Conservation (phyloP, 2,888 invertebrate genomes). For the Strigamia maritima region DNA sequence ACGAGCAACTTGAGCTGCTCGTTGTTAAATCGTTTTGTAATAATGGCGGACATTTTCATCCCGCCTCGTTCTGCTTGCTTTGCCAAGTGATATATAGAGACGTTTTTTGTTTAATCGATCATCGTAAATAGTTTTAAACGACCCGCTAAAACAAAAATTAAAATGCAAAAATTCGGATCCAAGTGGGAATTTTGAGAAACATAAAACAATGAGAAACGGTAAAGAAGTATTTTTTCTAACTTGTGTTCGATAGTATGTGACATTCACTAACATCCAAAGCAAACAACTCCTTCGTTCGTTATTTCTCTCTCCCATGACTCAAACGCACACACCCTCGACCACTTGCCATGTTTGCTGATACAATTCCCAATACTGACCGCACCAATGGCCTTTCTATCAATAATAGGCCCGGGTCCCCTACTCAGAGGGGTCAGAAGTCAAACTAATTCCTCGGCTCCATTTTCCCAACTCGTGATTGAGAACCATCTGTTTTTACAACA, state of each 20-base stretch:
- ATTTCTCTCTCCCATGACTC: neutral
- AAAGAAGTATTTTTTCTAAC: no score
- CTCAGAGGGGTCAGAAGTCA: neutral
- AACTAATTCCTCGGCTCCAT: conserved; percentile 15
- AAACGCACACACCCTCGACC: neutral
- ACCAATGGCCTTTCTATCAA: conserved; percentile 15
- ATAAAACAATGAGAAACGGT: no score
- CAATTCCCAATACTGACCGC: conserved; percentile 15
- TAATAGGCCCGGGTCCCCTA: conserved; percentile 10
- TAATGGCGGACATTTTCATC: no score
- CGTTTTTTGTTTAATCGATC: no score
- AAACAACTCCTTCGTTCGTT: neutral
- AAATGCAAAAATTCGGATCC: no score
- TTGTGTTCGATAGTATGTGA: neutral
- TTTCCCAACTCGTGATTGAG: conserved; percentile 15
- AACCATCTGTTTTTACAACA: conserved; percentile 15
- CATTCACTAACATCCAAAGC: neutral
- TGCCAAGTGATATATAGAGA: no score
- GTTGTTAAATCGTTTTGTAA: no score
- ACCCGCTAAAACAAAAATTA: no score
- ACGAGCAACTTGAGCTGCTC: no score
- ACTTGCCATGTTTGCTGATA: conserved; percentile 10
- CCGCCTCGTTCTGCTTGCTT: no score
- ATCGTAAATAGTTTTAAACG: no score
- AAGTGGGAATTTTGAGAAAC: no score